Conservation (phyloP, 2,888 invertebrate genomes). For the Argyresthia albistria region DNA sequence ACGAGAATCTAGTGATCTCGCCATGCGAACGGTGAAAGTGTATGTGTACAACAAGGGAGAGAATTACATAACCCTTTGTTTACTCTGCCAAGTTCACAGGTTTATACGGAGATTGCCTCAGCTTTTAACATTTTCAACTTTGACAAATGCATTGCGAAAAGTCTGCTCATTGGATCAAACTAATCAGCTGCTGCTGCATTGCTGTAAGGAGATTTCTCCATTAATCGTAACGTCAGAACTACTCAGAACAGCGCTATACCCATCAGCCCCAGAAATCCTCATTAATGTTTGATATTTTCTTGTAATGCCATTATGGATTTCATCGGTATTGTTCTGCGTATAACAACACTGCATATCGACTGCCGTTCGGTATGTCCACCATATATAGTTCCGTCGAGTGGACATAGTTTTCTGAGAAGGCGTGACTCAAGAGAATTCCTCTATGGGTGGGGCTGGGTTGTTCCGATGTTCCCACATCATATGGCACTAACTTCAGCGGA, state of each 20-base stretch:
- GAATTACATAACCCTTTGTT: slow-evolving; percentile 10
- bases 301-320: no score
- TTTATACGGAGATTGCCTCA: background rate
- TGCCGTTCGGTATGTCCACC: no score
- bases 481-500: slow-evolving; percentile 7
- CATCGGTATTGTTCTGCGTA: no score
- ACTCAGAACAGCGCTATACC: no score
- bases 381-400: background rate
- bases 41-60: slow-evolving; percentile 23
- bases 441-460: slow-evolving; percentile 8
- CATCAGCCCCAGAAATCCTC: no score
- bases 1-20: slow-evolving; percentile 36
- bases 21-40: slow-evolving; percentile 46
- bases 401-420: background rate
- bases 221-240: no score
- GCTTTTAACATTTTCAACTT: background rate
- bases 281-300: no score
- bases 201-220: no score
- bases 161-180: no score
- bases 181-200: no score
- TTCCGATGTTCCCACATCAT: slow-evolving; percentile 47
- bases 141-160: no score
- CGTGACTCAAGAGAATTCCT: slow-evolving; percentile 2
- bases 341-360: no score
- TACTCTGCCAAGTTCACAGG: background rate